phyloP scores from a whole-genome alignment of 1,140 invertebrate species.

The fruit fly (Drosophila melanogaster) region DNA sequence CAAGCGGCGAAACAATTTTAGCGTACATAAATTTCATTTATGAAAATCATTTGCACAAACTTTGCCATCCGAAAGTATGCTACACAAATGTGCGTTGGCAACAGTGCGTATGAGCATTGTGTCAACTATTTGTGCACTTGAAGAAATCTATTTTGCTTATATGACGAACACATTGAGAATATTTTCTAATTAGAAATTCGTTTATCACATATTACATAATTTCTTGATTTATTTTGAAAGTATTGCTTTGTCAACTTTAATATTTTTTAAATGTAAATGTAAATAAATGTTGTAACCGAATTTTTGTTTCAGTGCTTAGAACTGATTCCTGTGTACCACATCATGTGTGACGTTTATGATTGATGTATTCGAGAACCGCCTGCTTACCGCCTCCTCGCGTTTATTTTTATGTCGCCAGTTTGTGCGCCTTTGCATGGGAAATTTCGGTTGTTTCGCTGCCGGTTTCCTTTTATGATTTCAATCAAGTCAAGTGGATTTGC shows the following conservation, averaged over 20 bases:
- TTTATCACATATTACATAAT: no score
- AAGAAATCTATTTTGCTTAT: neutral
- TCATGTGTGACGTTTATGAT: constrained; percentile 49
- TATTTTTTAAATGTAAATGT: no score
- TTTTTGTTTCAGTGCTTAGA: constrained; percentile 10
- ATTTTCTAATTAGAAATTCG: neutral
- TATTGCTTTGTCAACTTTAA: no score
- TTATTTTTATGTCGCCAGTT: constrained; percentile 68
- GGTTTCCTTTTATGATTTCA: constrained; percentile 67
- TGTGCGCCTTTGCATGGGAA: constrained; percentile 40
- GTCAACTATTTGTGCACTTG: constrained; percentile 41
- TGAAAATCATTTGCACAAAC: constrained; percentile 75
- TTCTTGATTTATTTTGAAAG: neutral
- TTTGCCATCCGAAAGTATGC: constrained; percentile 39
- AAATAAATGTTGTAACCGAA: no score
- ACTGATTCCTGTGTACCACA: constrained; percentile 12
- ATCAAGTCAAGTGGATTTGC: constrained; percentile 80
- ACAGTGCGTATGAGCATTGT: constrained; percentile 66
- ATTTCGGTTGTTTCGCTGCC: constrained; percentile 49
- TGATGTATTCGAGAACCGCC: constrained; percentile 57
- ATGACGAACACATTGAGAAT: no score
- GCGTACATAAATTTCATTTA: constrained; percentile 75
- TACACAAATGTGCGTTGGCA: constrained; percentile 41
- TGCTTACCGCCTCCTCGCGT: constrained; percentile 27
- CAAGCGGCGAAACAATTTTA: constrained; percentile 70